A percentile compares a stretch with the other conserved stretches of the same genome.
Conservation (phyloP, 2,888 invertebrate species). For the Lacanobia wlatinum region DNA sequence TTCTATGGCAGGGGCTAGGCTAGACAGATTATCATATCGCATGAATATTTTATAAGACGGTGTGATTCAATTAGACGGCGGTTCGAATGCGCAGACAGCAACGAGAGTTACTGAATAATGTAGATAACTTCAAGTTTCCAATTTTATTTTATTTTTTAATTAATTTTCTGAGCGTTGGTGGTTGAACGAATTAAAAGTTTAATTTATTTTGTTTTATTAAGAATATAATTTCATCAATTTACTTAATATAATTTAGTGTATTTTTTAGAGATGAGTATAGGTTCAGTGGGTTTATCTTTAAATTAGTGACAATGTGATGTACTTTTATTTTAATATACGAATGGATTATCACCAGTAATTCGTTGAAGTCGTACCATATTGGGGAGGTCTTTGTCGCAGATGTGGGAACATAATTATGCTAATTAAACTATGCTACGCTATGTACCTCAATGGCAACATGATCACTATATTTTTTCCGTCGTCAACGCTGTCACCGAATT, state of each 20-base stretch:
- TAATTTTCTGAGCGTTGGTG: constrained; percentile 49
- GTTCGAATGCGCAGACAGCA: constrained; percentile 69
- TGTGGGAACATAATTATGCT: background rate
- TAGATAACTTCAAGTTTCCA: constrained; percentile 59
- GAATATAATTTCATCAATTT: background rate
- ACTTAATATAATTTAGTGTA: no score
- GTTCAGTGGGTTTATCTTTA: no score
- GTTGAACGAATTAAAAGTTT: constrained; percentile 19
- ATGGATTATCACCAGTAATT: background rate
- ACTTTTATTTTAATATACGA: background rate
- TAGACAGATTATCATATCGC: constrained; percentile 86
- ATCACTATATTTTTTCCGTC: background rate
- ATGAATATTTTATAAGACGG: constrained; percentile 89
- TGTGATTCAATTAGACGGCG: constrained; percentile 85
- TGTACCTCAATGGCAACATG: background rate
- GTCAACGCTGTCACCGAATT: background rate
- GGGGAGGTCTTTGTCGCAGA: background rate
- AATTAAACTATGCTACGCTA: background rate
- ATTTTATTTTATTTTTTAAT: constrained; percentile 62
- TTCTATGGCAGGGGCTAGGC: constrained; percentile 58
- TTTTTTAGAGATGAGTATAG: no score
- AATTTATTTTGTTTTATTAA: background rate
- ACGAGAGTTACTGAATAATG: constrained; percentile 73
- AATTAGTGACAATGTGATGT: no score
- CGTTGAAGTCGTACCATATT: no score